These are phyloP conservation scores for Lutjanus erythropterus DNA, from an alignment of 2,113 vertebrate genomes.

Conservation along the genomic window DNA sequence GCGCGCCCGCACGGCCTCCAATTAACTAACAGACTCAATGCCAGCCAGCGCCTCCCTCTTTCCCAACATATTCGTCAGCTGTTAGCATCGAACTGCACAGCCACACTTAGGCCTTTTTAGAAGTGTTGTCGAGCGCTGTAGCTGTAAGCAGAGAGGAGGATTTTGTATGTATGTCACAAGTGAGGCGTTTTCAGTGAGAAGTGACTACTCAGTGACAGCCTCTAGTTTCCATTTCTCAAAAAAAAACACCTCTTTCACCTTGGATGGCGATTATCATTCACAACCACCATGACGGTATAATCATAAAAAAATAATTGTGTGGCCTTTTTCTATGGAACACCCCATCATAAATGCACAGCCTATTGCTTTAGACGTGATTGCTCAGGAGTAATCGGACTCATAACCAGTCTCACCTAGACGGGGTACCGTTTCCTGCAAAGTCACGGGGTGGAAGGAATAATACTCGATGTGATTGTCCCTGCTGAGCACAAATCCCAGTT, in stretches of 20 bases:
- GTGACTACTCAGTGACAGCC: conserved; percentile 19
- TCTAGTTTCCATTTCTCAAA: conserved; percentile 28
- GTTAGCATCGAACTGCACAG: conserved; percentile 6
- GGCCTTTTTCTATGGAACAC: conserved; percentile 32
- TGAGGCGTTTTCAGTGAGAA: conserved; percentile 25
- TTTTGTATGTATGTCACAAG: conserved; percentile 36
- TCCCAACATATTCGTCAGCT: conserved; percentile 41
- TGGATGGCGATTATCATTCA: conserved; percentile 64
- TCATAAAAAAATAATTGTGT: conserved; percentile 57
- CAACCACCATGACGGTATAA: conserved; percentile 39
- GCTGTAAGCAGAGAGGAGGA: not conserved
- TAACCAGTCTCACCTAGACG: conserved; percentile 53
- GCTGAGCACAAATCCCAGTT: conserved; percentile 28
- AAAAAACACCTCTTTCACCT: conserved; percentile 52
- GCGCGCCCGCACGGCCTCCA: conserved; percentile 49
- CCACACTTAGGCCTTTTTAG: conserved; percentile 5
- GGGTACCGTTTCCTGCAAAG: conserved; percentile 59
- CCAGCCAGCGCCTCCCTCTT: conserved; percentile 15
- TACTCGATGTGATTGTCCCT: conserved; percentile 35
- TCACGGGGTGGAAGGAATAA: conserved; percentile 55
- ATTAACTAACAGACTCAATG: conserved; percentile 57
- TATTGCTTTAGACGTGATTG: conserved; percentile 53
- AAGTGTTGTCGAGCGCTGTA: not conserved
- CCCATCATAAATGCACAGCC: conserved; percentile 54
- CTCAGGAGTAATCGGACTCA: conserved; percentile 55